A percentile compares a stretch with the other conserved stretches of the same genome.
Evolutionary conservation across 2,113 vertebrate genomes (phyloP).

Genomic region (Petrocephalus microphthalmus): DNA sequence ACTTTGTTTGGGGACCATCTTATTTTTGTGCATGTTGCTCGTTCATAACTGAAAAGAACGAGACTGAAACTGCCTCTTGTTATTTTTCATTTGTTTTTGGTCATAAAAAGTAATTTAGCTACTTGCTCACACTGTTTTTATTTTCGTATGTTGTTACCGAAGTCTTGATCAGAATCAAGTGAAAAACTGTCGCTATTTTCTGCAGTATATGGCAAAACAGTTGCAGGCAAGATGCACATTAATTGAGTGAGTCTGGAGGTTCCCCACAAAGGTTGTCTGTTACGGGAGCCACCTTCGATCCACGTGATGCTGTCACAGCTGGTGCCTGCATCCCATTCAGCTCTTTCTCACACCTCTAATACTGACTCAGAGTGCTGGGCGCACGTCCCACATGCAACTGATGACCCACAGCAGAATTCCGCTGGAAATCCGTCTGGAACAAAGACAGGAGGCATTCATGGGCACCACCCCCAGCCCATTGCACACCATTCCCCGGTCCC

Average conservation of each 20-base stretch:
- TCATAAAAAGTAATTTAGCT: background rate
- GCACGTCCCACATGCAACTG: conserved; percentile 50
- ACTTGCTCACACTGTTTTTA: background rate
- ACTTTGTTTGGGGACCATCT: background rate
- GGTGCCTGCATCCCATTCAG: conserved; percentile 36
- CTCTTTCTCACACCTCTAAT: conserved; percentile 40
- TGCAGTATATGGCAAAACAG: background rate
- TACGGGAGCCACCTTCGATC: background rate
- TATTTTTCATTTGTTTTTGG: background rate
- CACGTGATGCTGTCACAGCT: background rate
- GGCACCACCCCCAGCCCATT: conserved; percentile 4
- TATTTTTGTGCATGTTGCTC: background rate
- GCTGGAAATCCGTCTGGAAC: conserved; percentile 47
- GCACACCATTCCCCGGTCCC: conserved; percentile 27
- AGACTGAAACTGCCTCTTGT: background rate
- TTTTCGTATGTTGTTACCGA: background rate
- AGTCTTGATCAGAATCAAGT: background rate
- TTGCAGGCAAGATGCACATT: background rate
- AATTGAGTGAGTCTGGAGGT: background rate
- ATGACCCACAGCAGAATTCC: conserved; percentile 49
- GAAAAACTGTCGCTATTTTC: background rate
- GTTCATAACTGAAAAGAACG: background rate
- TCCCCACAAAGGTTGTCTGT: background rate
- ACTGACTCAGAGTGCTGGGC: conserved; percentile 36
- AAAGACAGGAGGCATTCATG: conserved; percentile 51